These are phyloP conservation scores for Chelidonichthys spinosus DNA, from an alignment of 2,797 vertebrate genomes.

Conservation along the genomic window DNA sequence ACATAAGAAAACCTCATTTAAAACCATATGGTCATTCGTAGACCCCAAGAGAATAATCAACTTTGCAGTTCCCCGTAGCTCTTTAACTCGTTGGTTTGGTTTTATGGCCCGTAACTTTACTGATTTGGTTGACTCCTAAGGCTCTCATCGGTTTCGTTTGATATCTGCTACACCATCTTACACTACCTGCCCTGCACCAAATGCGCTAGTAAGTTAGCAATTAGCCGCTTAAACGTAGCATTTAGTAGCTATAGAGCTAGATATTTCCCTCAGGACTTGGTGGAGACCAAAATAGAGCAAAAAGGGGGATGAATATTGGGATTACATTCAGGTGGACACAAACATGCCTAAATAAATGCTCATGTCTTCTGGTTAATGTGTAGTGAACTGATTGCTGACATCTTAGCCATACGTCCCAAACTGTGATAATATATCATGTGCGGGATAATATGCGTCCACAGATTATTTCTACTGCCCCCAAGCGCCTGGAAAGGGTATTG, in stretches of 20 bases:
- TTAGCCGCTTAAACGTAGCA: neutral
- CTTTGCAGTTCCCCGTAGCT: neutral
- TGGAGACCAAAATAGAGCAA: conserved; percentile 18
- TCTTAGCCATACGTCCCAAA: neutral
- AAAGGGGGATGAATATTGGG: neutral
- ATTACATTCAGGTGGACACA: neutral
- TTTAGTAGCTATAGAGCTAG: neutral
- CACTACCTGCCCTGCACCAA: neutral
- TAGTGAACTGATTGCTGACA: neutral
- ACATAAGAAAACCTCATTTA: neutral
- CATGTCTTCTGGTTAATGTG: neutral
- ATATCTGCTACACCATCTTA: neutral
- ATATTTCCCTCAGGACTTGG: neutral
- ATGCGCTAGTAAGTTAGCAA: neutral
- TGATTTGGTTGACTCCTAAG: neutral
- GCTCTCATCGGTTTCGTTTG: neutral
- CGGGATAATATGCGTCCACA: neutral
- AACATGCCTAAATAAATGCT: neutral
- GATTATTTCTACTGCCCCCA: neutral
- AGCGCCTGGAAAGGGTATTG: neutral
- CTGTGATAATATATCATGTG: neutral
- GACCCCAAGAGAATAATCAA: neutral
- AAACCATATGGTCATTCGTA: neutral
- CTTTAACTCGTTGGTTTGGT: neutral
- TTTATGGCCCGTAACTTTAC: neutral